A percentile compares a stretch with the other conserved stretches of the same genome.
Conservation (phyloP, 2,113 vertebrate species). For the Pachypanchax playfairii region DNA sequence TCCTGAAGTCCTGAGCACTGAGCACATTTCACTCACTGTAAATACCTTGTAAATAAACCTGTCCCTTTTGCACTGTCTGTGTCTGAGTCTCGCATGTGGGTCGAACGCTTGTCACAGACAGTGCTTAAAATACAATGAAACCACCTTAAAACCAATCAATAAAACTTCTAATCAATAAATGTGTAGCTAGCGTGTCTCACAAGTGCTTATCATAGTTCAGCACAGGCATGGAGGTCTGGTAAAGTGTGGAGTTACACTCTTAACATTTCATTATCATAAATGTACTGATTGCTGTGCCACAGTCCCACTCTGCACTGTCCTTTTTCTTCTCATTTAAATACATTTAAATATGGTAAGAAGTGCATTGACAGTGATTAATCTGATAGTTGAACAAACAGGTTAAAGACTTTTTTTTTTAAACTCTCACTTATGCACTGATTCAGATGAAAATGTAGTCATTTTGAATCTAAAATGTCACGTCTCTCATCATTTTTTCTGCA, state of each 20-base stretch:
- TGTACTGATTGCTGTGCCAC: slow-evolving; percentile 63
- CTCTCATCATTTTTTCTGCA: slow-evolving; percentile 33
- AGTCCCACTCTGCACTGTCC: slow-evolving; percentile 47
- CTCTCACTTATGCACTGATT: slow-evolving; percentile 39
- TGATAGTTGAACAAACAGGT: slow-evolving; percentile 48
- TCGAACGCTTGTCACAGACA: too few relatives aligned
- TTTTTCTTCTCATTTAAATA: slow-evolving; percentile 68
- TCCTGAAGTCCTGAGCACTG: too few relatives aligned
- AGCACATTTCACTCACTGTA: too few relatives aligned
- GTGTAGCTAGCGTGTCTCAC: slow-evolving; percentile 18
- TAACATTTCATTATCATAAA: slow-evolving; percentile 69
- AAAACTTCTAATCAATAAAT: slow-evolving; percentile 62
- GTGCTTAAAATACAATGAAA: too few relatives aligned
- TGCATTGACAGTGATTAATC: slow-evolving; percentile 45
- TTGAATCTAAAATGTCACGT: slow-evolving; percentile 54
- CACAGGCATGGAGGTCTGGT: slow-evolving; percentile 16
- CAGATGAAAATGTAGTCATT: slow-evolving; percentile 27
- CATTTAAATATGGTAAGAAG: slow-evolving; percentile 62
- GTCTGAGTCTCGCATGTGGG: too few relatives aligned
- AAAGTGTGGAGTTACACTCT: background rate
- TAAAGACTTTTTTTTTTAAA: slow-evolving; percentile 52
- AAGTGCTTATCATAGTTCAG: slow-evolving; percentile 51
- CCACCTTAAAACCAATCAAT: too few relatives aligned
- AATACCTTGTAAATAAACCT: too few relatives aligned
- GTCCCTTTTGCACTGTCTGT: too few relatives aligned